Base-by-base conservation (phyloP, 2,113 vertebrate genomes). In the Psophia crepitans region DNA sequence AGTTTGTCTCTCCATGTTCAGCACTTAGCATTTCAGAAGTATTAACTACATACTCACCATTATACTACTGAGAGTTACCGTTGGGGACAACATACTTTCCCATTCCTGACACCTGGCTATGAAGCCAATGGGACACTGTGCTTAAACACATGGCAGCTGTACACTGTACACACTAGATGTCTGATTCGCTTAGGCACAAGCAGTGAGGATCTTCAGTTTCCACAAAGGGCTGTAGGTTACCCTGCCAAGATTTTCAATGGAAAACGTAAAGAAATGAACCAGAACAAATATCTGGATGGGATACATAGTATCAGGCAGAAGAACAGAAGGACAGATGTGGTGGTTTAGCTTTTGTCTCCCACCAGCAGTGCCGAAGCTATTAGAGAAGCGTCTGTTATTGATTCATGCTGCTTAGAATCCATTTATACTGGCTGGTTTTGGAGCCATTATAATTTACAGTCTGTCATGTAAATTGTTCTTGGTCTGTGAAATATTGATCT, bases 401-500 rank as follows among this genome's bases (percentile, higher is more conserved):
- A 97, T 92, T 95, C 90, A 39, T 5, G 4, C 37, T 44, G 74
- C 84, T 93, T 90, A 65, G 41, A 84, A 96, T 94, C 96, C 96
- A 94, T 96, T 95, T 94, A 90, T 80, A 97, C 71, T 68, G 87
- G 57, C 89, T 96, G 90, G 54, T 91, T 94, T 96, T 83, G 86
- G 90, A 97, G 81, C 64, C 96, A 92, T 96, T 93, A 87, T 84
- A 82, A 96, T 97, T 95, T 97, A 70, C 82, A 96, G 68, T 77
- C 96, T 96, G 94, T 78, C 93, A 91, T 95, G 92, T 93, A 96
- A 96, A 97, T 95, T 96, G 93, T 85, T 87, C 73, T 90, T 84
- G 71, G 92, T 94, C 91, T n/a, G 75, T 95, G 94, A 96, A 95
- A 95, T 97, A 97, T 96, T 75, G 79, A 96, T 96, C 84, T 87